phyloP scores from a whole-genome alignment of 2,888 invertebrate genomes.

The Ctenicera cuprea region DNA sequence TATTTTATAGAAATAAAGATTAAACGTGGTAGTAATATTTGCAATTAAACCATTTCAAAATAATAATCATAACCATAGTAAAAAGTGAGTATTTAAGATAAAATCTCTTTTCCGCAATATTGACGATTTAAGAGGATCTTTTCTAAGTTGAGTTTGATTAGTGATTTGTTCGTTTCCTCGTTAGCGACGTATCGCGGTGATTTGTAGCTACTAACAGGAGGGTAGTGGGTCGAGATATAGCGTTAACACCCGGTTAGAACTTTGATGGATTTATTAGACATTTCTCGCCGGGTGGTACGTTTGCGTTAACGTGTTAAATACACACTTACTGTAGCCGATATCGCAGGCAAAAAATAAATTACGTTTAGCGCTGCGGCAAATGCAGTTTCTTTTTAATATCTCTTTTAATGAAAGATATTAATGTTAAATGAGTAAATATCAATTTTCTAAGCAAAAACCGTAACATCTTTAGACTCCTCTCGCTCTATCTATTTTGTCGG shows the following conservation, averaged over 20 bases:
- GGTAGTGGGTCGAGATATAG: conserved; percentile 57
- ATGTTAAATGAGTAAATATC: no score
- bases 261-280: conserved; percentile 61
- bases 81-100: background rate
- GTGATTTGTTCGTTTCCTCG: conserved; percentile 57
- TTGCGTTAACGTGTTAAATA: conserved; percentile 49
- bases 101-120: background rate
- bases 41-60: background rate
- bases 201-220: conserved; percentile 53
- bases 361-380: background rate
- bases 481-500: no score
- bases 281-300: conserved; percentile 54
- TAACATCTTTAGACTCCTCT: no score
- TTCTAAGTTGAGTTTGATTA: conserved; percentile 52
- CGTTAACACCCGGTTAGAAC: conserved; percentile 58
- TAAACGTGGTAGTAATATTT: background rate
- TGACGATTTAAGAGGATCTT: conserved; percentile 12
- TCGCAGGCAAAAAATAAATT: conserved; percentile 35
- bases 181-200: conserved; percentile 57
- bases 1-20: background rate
- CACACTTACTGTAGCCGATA: conserved; percentile 37
- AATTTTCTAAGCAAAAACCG: no score
- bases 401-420: no score
- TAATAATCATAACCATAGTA: background rate
- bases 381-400: no score